A percentile compares a stretch with the other conserved stretches of the same genome.
Evolutionary conservation across 2,113 vertebrate species (phyloP).

Genomic region (Oreochromis spilurus): DNA sequence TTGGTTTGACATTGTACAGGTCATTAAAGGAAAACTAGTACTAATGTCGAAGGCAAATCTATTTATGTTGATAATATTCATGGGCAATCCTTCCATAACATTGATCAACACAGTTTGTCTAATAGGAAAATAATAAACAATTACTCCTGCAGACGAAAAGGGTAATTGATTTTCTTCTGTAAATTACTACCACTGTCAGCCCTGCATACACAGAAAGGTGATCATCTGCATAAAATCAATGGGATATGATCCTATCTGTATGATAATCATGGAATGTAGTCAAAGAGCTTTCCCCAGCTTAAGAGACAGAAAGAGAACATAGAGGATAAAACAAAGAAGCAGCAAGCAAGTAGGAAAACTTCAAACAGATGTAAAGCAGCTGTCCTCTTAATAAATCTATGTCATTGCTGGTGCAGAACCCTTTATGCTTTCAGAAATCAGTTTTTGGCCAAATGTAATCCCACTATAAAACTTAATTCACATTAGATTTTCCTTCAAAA

Average conservation of each 20-base stretch:
- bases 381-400: background rate
- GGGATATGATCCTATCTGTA: conserved; percentile 85
- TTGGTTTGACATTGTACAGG: conserved; percentile 92
- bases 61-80: conserved; percentile 97
- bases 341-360: background rate
- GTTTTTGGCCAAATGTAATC: background rate
- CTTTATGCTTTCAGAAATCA: background rate
- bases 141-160: conserved; percentile 89
- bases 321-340: conserved; percentile 7
- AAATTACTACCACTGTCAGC: conserved; percentile 89
- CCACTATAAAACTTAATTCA: background rate
- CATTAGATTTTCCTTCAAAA: background rate
- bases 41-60: conserved; percentile 89
- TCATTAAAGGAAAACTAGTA: conserved; percentile 89
- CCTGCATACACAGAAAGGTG: conserved; percentile 93
- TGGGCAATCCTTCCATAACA: conserved; percentile 89
- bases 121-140: conserved; percentile 99
- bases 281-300: conserved; percentile 47
- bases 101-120: conserved; percentile 97
- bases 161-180: conserved; percentile 99
- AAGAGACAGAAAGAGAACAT: background rate
- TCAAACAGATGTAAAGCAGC: background rate
- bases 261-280: conserved; percentile 79
- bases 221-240: conserved; percentile 99
- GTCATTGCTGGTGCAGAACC: background rate